Conservation (phyloP, 2,888 invertebrate species). For the Sinelater perroti region DNA sequence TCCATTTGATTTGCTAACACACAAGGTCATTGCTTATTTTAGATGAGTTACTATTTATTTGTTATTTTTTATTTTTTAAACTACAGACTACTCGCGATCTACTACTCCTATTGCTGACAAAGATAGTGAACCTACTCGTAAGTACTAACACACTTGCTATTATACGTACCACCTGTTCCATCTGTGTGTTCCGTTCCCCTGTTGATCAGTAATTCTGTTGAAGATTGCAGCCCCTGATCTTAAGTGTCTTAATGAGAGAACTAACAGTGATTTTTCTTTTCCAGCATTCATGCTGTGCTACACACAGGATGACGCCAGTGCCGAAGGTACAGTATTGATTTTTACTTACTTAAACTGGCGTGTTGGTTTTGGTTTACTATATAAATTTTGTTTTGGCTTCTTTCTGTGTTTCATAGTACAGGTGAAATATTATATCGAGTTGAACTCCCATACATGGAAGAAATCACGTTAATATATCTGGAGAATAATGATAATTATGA, state of each 20-base stretch:
- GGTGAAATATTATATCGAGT: slow-evolving; percentile 93
- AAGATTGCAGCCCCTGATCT: neutral
- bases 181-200: slow-evolving; percentile 9
- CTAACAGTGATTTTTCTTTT: slow-evolving; percentile 62
- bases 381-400: slow-evolving; percentile 62
- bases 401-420: slow-evolving; percentile 67
- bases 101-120: slow-evolving; percentile 58
- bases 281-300: slow-evolving; percentile 95
- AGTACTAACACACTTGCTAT: slow-evolving; percentile 49
- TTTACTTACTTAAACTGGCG: slow-evolving; percentile 42
- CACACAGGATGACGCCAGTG: slow-evolving; percentile 89
- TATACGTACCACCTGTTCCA: slow-evolving; percentile 10
- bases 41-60: slow-evolving; percentile 42
- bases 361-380: slow-evolving; percentile 56
- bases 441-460: slow-evolving; percentile 93
- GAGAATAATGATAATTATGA: slow-evolving; percentile 77
- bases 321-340: slow-evolving; percentile 77
- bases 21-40: slow-evolving; percentile 27
- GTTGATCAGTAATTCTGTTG: neutral
- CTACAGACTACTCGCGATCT: slow-evolving; percentile 57
- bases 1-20: slow-evolving; percentile 29
- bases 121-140: slow-evolving; percentile 60
- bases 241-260: slow-evolving; percentile 6
- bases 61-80: slow-evolving; percentile 52
- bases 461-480: slow-evolving; percentile 93